These are phyloP conservation scores for Coregonus ussuriensis DNA, from an alignment of 2,797 vertebrate genomes.

Conservation along the genomic window DNA sequence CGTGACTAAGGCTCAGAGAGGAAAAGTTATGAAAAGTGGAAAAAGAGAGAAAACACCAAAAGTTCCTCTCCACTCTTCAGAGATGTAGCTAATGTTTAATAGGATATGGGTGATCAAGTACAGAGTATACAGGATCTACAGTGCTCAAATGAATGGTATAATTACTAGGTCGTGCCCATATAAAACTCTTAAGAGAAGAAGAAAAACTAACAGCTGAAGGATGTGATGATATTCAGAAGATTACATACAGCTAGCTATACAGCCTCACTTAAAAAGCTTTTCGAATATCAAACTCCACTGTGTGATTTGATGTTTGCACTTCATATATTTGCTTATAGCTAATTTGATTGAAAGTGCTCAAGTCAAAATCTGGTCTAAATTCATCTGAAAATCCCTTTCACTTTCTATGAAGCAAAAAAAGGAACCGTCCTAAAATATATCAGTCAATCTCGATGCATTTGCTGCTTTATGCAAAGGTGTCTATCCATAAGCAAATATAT, in stretches of 20 bases:
- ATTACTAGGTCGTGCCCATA: conserved; percentile 50
- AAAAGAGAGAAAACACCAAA: conserved; percentile 38
- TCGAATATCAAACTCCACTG: not conserved
- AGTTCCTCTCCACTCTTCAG: conserved; percentile 57
- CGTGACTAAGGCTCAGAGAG: conserved; percentile 54
- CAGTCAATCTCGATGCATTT: not conserved
- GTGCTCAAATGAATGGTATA: conserved; percentile 53
- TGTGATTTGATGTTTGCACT: not conserved
- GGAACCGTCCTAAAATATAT: not conserved
- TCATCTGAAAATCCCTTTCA: not conserved
- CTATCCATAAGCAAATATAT: conserved; percentile 44
- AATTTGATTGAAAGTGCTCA: not conserved
- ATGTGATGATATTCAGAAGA: conserved; percentile 3
- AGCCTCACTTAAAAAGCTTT: not conserved
- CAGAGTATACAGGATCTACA: conserved; percentile 45
- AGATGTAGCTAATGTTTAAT: conserved; percentile 65
- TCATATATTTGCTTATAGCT: not conserved
- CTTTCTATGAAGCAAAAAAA: not conserved
- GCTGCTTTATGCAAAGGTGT: not conserved
- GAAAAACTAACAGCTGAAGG: conserved; percentile 23
- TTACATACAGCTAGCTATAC: not conserved
- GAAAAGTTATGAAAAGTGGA: conserved; percentile 44
- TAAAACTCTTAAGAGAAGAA: conserved; percentile 38
- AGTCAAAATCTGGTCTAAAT: conserved; percentile 4
- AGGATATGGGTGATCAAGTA: conserved; percentile 67